Conservation (phyloP, 2,113 vertebrate genomes). For the Sylvietta virens region DNA sequence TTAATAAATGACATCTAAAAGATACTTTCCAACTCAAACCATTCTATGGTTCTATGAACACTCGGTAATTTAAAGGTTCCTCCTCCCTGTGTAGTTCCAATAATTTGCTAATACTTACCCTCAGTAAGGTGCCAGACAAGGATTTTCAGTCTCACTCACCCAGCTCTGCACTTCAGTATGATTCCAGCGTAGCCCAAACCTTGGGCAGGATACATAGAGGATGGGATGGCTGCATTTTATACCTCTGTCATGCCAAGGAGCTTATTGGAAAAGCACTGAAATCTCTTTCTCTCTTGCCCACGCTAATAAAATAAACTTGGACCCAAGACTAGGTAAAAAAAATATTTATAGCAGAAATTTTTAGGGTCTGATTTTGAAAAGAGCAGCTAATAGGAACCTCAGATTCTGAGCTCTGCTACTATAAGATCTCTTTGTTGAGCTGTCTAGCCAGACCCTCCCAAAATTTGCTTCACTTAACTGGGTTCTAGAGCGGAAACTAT, state of each 20-base stretch:
- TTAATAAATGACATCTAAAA: neutral
- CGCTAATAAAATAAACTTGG: neutral
- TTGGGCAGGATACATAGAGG: neutral
- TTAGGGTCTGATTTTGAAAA: neutral
- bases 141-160: neutral
- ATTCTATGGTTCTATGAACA: neutral
- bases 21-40: neutral
- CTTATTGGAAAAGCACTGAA: neutral
- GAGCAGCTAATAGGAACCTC: neutral
- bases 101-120: neutral
- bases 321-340: neutral
- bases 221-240: neutral
- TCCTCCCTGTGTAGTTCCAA: neutral
- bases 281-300: neutral
- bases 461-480: neutral
- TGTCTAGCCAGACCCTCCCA: neutral
- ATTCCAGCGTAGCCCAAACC: neutral
- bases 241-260: neutral
- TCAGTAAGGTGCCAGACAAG: neutral
- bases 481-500: neutral
- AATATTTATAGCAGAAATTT: neutral
- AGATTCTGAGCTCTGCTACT: neutral
- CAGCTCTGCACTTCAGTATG: neutral
- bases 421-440: neutral
- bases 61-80: neutral